phyloP scores from a whole-genome alignment of 37 sponge, comb jelly and placozoan genomes.

The Oscarella lobularis region DNA sequence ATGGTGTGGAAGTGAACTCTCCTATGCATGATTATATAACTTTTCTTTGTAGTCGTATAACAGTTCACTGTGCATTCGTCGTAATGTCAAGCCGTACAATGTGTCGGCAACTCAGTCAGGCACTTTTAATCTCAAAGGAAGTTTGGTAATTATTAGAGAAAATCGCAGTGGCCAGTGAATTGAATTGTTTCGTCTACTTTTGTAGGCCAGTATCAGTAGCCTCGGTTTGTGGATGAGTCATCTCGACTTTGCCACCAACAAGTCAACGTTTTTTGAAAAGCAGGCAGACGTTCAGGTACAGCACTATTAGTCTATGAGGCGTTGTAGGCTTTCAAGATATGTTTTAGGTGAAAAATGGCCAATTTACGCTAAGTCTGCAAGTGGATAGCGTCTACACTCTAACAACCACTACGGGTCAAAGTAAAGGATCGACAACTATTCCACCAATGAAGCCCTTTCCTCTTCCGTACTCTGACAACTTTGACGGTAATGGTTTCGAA shows the following conservation, averaged over 20 bases:
- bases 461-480: constrained; percentile 45
- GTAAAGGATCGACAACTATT: constrained; percentile 19
- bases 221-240: constrained; percentile 25
- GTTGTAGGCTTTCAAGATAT: too few species aligned
- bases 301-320: too few species aligned
- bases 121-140: constrained; percentile 38
- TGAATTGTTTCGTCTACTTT: not conserved
- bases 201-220: constrained; percentile 7
- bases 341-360: constrained; percentile 21
- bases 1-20: constrained; percentile 9
- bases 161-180: too few species aligned
- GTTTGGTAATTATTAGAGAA: constrained; percentile 34
- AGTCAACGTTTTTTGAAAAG: constrained; percentile 15
- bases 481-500: constrained; percentile 33
- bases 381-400: constrained; percentile 35
- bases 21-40: not conserved
- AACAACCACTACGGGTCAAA: constrained; percentile 32
- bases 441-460: constrained; percentile 47
- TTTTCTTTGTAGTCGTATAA: constrained; percentile 2
- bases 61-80: constrained; percentile 52
- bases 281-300: constrained; percentile 16
- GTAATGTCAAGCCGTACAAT: constrained; percentile 27
- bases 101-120: constrained; percentile 28
- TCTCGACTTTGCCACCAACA: not conserved
- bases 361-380: constrained; percentile 22